Conservation (phyloP, 1,140 invertebrate species). For the Zelostemma sp. region DNA sequence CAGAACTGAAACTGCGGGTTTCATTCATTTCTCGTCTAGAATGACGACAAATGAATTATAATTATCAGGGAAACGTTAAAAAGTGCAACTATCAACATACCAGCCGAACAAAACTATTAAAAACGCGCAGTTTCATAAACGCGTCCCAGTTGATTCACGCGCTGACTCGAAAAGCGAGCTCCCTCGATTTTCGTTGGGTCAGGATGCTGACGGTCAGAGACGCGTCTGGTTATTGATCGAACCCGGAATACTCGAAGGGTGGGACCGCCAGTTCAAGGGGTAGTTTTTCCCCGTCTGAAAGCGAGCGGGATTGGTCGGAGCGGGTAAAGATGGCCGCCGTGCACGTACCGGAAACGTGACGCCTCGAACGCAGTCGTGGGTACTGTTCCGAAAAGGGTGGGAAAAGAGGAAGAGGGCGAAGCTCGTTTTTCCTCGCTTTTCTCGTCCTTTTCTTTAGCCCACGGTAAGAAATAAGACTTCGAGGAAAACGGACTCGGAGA, state of each 20-base stretch:
- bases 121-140: constrained; percentile 38
- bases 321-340: constrained; percentile 63
- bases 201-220: constrained; percentile 42
- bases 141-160: constrained; percentile 36
- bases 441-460: constrained; percentile 21
- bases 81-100: constrained; percentile 23
- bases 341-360: constrained; percentile 63
- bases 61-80: not conserved
- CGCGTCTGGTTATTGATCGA: constrained; percentile 52
- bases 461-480: constrained; percentile 39
- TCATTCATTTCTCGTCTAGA: too few species aligned
- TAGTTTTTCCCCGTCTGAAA: constrained; percentile 53
- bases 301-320: constrained; percentile 54
- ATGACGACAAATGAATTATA: too few species aligned
- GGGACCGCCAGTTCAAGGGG: constrained; percentile 53
- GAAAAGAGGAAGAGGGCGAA: constrained; percentile 10
- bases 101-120: constrained; percentile 35
- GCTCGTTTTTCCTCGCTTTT: constrained; percentile 42
- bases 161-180: constrained; percentile 23
- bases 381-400: constrained; percentile 37
- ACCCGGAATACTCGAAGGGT: constrained; percentile 48
- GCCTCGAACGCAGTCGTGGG: constrained; percentile 49
- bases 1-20: too few species aligned
- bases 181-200: constrained; percentile 36
- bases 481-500: constrained; percentile 41